Base-by-base conservation (phyloP, 2,797 vertebrate genomes). In the Sebastes minor region DNA sequence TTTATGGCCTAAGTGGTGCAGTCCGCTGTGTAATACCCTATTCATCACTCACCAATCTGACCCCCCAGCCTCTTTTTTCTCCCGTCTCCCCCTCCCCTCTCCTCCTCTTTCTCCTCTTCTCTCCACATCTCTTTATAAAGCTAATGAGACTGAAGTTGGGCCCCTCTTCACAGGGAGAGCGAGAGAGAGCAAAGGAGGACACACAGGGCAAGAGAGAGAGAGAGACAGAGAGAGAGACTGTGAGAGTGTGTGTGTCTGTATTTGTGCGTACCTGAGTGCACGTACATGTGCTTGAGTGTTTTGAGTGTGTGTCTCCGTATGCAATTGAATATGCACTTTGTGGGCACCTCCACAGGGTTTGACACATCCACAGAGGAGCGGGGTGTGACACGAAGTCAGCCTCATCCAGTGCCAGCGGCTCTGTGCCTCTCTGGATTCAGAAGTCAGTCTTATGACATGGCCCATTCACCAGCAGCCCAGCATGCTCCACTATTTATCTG, bases 111-210 rank as follows among this genome's bases (percentile, higher is more conserved):
- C 87, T 87, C 72, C 80, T 86, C 87, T 90, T 84, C 87, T 89
- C 88, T 90, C 88, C 88, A 90, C 87, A 82, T 91, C 90, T 91
- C 92, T 96, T 96, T 96, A 93, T 95, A 78, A 96, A 94, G 94
- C 94, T 95, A 88, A 96, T 96, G 94, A 96, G 95, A 94, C 89
- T 94, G 90, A 93, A 95, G 94, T 91, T 92, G 93, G 95, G 94
- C 94, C 93, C 88, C 94, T 92, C 89, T 93, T 92, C 82, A 84
- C 78, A 80, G 86, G 78, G 70, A 74, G 84, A 79, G 87, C 12
- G 71, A 87, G 84, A 76, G 80, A 83, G 85, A 79, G 84, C 80
- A 89, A 71, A 86, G 81, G 72, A 89, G 84, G 87, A 88, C 86
- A 82, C 73, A 71, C 65, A 81, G 71, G 32, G 76, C 64, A 25